Evolutionary conservation across 2,888 invertebrate species (phyloP).

Genomic region (Pilophorus perplexus): DNA sequence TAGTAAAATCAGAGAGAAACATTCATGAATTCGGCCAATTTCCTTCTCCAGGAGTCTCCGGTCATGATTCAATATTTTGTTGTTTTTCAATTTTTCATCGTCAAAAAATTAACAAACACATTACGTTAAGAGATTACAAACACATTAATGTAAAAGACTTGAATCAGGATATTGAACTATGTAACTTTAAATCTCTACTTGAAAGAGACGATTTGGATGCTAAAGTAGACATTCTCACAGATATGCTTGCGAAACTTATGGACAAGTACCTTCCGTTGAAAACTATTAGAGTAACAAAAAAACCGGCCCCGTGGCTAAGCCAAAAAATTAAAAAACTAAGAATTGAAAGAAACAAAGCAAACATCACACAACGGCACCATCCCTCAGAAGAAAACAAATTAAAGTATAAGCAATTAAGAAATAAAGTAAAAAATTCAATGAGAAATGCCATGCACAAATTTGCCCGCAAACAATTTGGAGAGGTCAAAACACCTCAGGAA

Average conservation of each 20-base stretch:
- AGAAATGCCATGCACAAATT: not conserved
- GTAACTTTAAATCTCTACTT: not conserved
- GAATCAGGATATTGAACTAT: not conserved
- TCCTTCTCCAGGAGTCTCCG: not conserved
- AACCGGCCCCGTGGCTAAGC: not conserved
- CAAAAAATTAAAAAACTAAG: too few species aligned
- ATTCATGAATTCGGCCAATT: conserved; percentile 2
- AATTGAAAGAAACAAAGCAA: not conserved
- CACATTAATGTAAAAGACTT: not conserved
- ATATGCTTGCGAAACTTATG: not conserved
- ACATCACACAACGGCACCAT: not conserved
- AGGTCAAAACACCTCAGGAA: too few species aligned
- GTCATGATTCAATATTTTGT: not conserved
- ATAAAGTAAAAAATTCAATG: conserved; percentile 1
- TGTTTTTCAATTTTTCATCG: not conserved
- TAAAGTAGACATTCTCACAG: not conserved
- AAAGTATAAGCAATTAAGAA: not conserved
- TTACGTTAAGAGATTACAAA: conserved; percentile 4
- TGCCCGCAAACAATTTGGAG: too few species aligned
- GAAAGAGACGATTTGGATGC: not conserved
- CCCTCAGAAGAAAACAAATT: not conserved
- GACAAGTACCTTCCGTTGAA: not conserved
- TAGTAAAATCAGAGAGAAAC: not conserved
- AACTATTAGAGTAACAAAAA: not conserved
- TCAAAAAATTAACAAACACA: not conserved